Evolutionary conservation across 2,113 vertebrate genomes (phyloP), one percentile per base, ranked within the genome.

Genomic region (Anser brachyrhynchus): DNA sequence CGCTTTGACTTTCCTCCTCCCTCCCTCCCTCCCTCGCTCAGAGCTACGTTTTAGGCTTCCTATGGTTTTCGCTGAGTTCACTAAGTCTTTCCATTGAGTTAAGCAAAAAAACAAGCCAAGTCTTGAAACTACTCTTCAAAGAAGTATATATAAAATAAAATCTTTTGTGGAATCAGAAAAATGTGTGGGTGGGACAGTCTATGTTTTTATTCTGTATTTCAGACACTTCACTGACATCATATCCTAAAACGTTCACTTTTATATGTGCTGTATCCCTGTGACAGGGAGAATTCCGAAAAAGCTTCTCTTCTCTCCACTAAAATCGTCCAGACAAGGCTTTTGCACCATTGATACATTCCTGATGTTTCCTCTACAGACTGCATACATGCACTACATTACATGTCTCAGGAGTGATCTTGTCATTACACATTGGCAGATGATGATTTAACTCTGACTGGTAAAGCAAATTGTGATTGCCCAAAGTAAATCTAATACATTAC

Each of bases 291-390:
- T 96, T 93, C 85, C 62, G 86, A 86, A 94, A 95, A 94, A 92
- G 2, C 93, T 93, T 84, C 46, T 66, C 23, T 29, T 83, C 41
- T 69, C 77, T 97, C 92, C 97, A 93, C 96, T 96, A 97, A 98
- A 98, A 98, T 97, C 94, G 98, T 98, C 98, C 98, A 99, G 99
- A 99, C 98, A 99, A 99, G 99, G 98, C 98, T 99, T 99, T 97
- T 98, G 94, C 97, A 93, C 96, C 95, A 96, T 39, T 95, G 92
- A 91, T 87, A 96, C 93, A 96, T 97, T 96, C 43, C 92, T 96
- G 88, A 92, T 92, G 80, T 95, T 96, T 94, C 84, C 85, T 83
- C 91, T 80, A 93, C 81, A 95, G 86, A 91, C 92, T 80, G 76
- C 71, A 74, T 84, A 92, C 90, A 97, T 92, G 97, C 89, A 95